Conservation (phyloP, 2,888 invertebrate species). For the Cerastoderma edule region DNA sequence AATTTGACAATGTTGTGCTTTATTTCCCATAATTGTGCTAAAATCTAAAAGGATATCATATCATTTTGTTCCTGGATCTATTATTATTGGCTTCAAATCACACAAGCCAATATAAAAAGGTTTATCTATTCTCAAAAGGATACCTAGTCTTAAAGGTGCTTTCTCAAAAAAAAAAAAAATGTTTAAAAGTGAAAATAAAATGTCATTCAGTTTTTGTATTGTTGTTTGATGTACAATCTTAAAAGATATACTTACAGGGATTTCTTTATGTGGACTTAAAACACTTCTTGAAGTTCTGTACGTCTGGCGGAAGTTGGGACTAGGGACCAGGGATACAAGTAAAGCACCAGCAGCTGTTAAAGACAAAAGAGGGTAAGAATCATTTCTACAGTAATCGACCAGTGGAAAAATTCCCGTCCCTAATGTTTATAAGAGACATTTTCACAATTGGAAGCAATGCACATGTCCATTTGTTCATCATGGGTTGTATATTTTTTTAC, state of each 20-base stretch:
- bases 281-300: conserved; percentile 88
- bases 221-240: too few relatives aligned
- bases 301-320: conserved; percentile 94
- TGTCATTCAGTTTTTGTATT: too few relatives aligned
- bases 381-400: background rate
- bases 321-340: conserved; percentile 95
- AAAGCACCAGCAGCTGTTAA: conserved; percentile 92
- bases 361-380: background rate
- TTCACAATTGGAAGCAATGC: too few relatives aligned
- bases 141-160: background rate
- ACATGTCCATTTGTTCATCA: too few relatives aligned
- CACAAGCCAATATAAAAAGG: background rate
- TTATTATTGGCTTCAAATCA: background rate
- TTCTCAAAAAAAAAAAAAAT: background rate
- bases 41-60: too few relatives aligned
- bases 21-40: too few relatives aligned
- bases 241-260: conserved; percentile 68
- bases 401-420: too few relatives aligned
- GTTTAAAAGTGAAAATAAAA: too few relatives aligned
- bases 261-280: conserved; percentile 85
- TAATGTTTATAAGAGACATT: too few relatives aligned
- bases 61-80: background rate
- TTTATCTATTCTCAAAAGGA: background rate
- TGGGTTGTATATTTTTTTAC: too few relatives aligned
- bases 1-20: too few relatives aligned